Evolutionary conservation across 35 echinoderm and acorn worm genomes (phyloP), one percentile per base, ranked within the genome.

Genomic region (Apostichopus parvimensis): DNA sequence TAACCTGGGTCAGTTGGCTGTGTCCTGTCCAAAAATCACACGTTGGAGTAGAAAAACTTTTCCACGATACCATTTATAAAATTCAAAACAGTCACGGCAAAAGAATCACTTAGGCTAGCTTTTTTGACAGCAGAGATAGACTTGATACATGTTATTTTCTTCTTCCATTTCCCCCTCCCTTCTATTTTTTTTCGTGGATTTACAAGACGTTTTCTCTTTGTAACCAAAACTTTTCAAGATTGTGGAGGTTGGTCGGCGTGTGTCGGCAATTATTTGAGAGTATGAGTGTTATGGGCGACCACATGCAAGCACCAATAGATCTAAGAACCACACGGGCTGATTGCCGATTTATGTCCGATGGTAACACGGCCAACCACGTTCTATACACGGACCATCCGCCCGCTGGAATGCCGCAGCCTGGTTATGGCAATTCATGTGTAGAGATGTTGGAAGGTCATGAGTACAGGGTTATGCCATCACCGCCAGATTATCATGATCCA

Each of bases 281-380:
- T 72, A 88, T 72, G 60, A 73, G 86, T 57, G 61, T 88, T n/a
- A 72, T 91, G 71, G 61, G 54, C 8, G 89, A 91, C 15, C 76
- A 53, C 53, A 91, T 91, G 71, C 89, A 77, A 57, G 52, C 71
- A n/a, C 89, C 89, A 15, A 91, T 91, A 53, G 89, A 91, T 59
- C 55, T 91, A 21, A 77, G 89, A 28, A 91, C 59, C 53, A 55
- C 89, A 59, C 52, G 89, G 61, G 73, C 89, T n/a, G 89, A 91
- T 59, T 91, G 89, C 28, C 54, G 89, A 23, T 91, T 57, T 68
- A 91, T 91, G 73, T 54, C 89, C 73, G 77, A 77, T 21, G 26
- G 22, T 28, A 53, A 66, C 55, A 84, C 81, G 86, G 54, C 53
- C 17, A 79, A 79, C 54, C 56, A 59, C 89, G 77, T 11, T 68